Evolutionary conservation across 2,113 vertebrate species (phyloP).

Genomic region (Sturnus vulgaris): DNA sequence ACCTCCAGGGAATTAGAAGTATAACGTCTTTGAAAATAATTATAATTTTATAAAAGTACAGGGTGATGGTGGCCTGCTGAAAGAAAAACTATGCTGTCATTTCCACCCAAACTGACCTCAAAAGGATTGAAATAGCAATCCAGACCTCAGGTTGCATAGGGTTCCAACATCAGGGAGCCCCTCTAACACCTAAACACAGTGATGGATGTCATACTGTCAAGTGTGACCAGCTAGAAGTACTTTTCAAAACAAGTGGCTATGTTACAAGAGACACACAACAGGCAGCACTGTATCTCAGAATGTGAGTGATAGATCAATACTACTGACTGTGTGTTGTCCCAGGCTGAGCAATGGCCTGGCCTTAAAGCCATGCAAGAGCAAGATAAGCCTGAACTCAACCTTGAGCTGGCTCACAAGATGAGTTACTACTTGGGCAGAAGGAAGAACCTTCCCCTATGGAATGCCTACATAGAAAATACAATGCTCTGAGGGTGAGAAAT

Average conservation of each 20-base stretch:
- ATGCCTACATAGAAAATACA: neutral
- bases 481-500: neutral
- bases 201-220: neutral
- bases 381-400: neutral
- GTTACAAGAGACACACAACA: neutral
- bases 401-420: neutral
- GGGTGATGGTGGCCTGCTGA: neutral
- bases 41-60: neutral
- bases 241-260: neutral
- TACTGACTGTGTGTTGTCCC: rapidly evolving
- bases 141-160: neutral
- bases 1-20: neutral
- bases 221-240: neutral
- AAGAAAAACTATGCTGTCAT: neutral
- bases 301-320: rapidly evolving
- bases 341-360: neutral
- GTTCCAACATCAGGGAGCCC: neutral
- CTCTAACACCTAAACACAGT: neutral
- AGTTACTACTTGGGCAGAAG: neutral
- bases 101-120: neutral
- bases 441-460: neutral
- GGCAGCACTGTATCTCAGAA: neutral
- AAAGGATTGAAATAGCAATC: neutral
- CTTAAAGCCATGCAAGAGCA: neutral
- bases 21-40: neutral